Percentiles rank a stretch among this genome's conserved stretches.
Conservation (phyloP, 2,113 vertebrate species). For the Aleadryas rufinucha region DNA sequence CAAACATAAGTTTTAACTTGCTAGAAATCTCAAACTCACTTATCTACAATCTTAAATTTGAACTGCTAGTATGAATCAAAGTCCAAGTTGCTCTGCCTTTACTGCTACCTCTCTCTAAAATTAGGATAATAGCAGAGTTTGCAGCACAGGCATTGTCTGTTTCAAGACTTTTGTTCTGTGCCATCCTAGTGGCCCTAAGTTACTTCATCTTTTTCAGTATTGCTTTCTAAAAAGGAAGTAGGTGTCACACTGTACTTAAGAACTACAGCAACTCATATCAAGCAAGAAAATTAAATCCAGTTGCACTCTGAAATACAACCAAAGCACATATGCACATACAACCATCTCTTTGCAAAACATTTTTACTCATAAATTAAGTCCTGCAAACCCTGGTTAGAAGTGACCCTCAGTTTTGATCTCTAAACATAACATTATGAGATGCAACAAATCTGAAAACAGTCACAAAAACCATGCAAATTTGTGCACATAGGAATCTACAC, state of each 20-base stretch:
- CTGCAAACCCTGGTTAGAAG: background rate
- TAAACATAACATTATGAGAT: background rate
- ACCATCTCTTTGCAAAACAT: background rate
- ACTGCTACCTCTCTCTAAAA: background rate
- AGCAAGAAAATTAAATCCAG: background rate
- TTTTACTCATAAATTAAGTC: background rate
- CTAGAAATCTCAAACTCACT: constrained; percentile 3
- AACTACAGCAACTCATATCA: background rate
- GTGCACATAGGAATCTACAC: background rate
- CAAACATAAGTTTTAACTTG: constrained; percentile 24
- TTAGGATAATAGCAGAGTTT: background rate
- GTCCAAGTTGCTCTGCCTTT: background rate
- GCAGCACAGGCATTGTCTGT: background rate
- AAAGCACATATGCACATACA: background rate
- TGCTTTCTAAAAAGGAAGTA: background rate
- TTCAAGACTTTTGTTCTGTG: background rate
- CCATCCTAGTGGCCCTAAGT: background rate
- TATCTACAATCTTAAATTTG: constrained; percentile 8
- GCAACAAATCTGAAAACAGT: background rate
- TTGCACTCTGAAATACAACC: background rate
- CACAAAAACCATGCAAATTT: background rate
- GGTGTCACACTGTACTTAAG: background rate
- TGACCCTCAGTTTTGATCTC: background rate
- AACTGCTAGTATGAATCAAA: background rate
- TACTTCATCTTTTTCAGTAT: background rate